A percentile compares a stretch with the other conserved stretches of the same genome.
Conservation (phyloP, 2,888 invertebrate genomes). For the Pharmacophagus antenor region DNA sequence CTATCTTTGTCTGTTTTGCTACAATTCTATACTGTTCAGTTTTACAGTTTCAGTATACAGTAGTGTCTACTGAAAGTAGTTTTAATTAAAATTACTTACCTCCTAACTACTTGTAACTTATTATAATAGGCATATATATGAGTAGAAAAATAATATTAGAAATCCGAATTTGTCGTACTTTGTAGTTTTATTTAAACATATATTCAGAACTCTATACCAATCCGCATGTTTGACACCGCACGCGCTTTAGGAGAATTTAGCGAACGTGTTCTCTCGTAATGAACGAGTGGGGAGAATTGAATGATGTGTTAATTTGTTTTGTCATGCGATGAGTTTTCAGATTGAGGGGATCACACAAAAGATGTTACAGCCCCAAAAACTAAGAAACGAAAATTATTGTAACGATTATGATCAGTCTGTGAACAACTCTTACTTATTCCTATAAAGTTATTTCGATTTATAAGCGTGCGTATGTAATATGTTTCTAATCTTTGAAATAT, state of each 20-base stretch:
- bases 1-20: background rate
- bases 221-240: background rate
- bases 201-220: background rate
- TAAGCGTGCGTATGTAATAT: too few relatives aligned
- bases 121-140: too few relatives aligned
- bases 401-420: background rate
- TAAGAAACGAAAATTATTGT: background rate
- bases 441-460: background rate
- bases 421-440: background rate
- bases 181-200: background rate
- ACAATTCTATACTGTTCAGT: too few relatives aligned
- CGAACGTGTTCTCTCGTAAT: slow-evolving; percentile 22
- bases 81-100: too few relatives aligned
- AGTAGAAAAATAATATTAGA: background rate
- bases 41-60: too few relatives aligned
- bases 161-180: background rate
- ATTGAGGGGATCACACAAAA: slow-evolving; percentile 38
- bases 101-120: too few relatives aligned
- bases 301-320: slow-evolving; percentile 73
- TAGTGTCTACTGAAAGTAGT: too few relatives aligned
- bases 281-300: slow-evolving; percentile 29
- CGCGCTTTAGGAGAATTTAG: slow-evolving; percentile 8
- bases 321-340: slow-evolving; percentile 71
- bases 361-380: slow-evolving; percentile 3
- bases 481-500: too few relatives aligned